phyloP scores from a whole-genome alignment of 1,140 invertebrate genomes.

The Adoxophyes honmai region DNA sequence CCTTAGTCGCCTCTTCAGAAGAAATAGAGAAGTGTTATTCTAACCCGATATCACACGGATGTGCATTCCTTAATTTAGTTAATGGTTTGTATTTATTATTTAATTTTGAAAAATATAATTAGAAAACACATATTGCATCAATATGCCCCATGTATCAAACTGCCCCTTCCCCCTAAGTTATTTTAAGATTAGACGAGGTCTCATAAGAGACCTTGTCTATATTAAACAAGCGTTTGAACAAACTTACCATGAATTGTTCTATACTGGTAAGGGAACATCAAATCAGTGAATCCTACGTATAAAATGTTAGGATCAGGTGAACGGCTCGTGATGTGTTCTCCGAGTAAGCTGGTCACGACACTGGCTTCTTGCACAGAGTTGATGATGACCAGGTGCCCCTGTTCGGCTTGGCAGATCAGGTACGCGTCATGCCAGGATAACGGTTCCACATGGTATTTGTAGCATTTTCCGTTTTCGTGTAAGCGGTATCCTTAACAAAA shows the following conservation, averaged over 20 bases:
- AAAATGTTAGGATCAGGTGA: conserved; percentile 48
- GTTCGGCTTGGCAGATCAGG: conserved; percentile 46
- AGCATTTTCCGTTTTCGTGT: conserved; percentile 50
- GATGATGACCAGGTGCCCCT: conserved; percentile 49
- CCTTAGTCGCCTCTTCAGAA: too few species aligned
- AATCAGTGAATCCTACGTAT: conserved; percentile 50
- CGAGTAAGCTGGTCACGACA: conserved; percentile 40
- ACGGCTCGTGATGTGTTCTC: conserved; percentile 42
- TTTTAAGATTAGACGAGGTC: too few species aligned
- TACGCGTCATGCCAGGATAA: conserved; percentile 54
- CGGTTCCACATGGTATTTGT: conserved; percentile 53
- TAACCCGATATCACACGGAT: too few species aligned
- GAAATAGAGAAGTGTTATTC: too few species aligned
- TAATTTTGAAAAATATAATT: too few species aligned
- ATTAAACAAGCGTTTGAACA: too few species aligned
- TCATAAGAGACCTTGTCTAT: too few species aligned
- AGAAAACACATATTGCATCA: too few species aligned
- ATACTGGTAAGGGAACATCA: conserved; percentile 44
- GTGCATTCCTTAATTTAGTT: too few species aligned
- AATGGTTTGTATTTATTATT: too few species aligned
- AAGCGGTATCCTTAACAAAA: conserved; percentile 30
- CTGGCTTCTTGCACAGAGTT: conserved; percentile 54
- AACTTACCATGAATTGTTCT: conserved; percentile 45
- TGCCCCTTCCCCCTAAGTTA: too few species aligned
- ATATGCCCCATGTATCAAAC: too few species aligned